Evolutionary conservation across 2,888 invertebrate genomes (phyloP).

Genomic region (Campoletis raptor): DNA sequence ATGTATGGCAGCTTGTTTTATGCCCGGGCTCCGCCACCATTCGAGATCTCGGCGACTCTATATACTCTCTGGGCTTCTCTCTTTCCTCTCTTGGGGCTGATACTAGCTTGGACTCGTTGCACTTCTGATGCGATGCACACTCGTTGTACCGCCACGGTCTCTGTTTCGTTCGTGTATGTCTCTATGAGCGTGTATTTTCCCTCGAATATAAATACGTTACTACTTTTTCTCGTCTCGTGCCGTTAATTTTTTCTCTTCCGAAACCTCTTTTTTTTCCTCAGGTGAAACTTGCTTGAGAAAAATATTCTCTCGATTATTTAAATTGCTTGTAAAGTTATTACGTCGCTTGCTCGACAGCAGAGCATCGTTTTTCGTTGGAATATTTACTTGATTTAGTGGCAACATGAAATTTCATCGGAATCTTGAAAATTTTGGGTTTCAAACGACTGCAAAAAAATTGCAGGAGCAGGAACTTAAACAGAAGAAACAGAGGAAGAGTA

Average conservation of each 20-base stretch:
- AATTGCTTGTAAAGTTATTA: not conserved
- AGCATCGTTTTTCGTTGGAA: not conserved
- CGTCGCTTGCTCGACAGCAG: not conserved
- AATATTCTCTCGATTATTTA: not conserved
- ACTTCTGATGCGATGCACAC: slow-evolving; percentile 62
- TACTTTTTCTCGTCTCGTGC: not conserved
- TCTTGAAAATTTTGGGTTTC: not conserved
- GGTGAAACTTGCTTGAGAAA: not conserved
- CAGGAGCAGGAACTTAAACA: slow-evolving; percentile 5
- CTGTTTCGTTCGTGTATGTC: slow-evolving; percentile 23
- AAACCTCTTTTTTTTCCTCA: not conserved
- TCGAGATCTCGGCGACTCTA: slow-evolving; percentile 67
- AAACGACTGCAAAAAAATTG: not conserved
- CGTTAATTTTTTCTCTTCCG: slow-evolving; percentile 1
- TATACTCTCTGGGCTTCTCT: slow-evolving; percentile 40
- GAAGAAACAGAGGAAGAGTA: not conserved
- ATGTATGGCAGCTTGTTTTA: slow-evolving; percentile 85
- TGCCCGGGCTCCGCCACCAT: slow-evolving; percentile 81
- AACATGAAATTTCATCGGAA: slow-evolving; percentile 9
- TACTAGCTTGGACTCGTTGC: slow-evolving; percentile 36
- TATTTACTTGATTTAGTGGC: not conserved
- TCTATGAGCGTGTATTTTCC: not conserved
- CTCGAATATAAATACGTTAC: slow-evolving; percentile 2
- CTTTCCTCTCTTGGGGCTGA: slow-evolving; percentile 43
- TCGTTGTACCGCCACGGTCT: slow-evolving; percentile 29